Evolutionary conservation across 2,888 invertebrate species (phyloP).

Genomic region (Rotaria socialis): DNA sequence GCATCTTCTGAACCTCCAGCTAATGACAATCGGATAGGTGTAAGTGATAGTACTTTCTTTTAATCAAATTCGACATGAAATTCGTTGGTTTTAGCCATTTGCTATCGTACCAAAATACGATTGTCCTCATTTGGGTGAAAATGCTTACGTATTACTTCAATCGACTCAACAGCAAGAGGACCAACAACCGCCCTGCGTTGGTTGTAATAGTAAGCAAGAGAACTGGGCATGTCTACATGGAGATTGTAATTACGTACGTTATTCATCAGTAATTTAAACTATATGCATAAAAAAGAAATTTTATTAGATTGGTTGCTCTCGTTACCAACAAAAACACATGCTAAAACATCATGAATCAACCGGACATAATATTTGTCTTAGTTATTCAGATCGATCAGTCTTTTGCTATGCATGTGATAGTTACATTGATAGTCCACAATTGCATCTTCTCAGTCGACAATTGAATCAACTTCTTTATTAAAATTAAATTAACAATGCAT

Average conservation of each 20-base stretch:
- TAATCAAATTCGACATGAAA: not conserved
- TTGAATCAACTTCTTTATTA: not conserved
- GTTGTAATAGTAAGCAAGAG: slow-evolving; percentile 67
- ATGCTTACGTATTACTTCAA: not conserved
- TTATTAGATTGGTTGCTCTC: slow-evolving; percentile 70
- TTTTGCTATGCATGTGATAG: slow-evolving; percentile 81
- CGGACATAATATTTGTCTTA: slow-evolving; percentile 73
- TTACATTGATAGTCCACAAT: slow-evolving; percentile 66
- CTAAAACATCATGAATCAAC: slow-evolving; percentile 66
- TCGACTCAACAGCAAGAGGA: not conserved
- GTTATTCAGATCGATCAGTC: slow-evolving; percentile 75
- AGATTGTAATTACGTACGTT: not conserved
- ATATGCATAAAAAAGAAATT: slow-evolving; percentile 53
- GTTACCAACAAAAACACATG: slow-evolving; percentile 75
- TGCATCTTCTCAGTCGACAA: not conserved
- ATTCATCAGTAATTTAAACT: not conserved
- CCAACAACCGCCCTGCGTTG: slow-evolving; percentile 60
- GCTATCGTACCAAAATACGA: not conserved
- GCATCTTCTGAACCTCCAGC: not conserved
- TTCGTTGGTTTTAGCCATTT: not conserved
- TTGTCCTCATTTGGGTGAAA: not conserved
- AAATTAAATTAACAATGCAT: not conserved
- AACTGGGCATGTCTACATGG: slow-evolving; percentile 72
- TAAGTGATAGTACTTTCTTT: not conserved
- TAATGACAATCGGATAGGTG: not conserved